Conservation (phyloP, 2,888 invertebrate genomes). For the Chydorus sphaericus region DNA sequence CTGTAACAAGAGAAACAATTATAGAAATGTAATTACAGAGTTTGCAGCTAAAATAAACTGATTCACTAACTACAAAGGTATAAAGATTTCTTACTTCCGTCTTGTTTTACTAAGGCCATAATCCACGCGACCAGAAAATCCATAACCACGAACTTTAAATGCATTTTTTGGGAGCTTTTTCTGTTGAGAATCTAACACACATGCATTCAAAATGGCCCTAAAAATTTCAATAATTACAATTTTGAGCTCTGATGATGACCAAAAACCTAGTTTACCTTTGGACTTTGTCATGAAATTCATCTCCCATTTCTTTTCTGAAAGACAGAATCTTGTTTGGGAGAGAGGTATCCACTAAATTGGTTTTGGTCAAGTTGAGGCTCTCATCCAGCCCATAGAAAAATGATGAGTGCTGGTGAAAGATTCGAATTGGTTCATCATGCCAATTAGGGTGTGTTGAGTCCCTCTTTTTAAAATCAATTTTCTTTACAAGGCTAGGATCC, state of each 20-base stretch:
- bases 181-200: constrained; percentile 53
- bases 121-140: constrained; percentile 54
- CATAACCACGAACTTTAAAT: constrained; percentile 56
- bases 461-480: too few relatives aligned
- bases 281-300: constrained; percentile 21
- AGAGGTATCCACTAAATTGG: constrained; percentile 29
- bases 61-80: not conserved
- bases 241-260: not conserved
- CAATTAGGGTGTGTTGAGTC: constrained; percentile 49
- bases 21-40: too few relatives aligned
- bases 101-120: too few relatives aligned
- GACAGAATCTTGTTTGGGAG: constrained; percentile 24
- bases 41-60: too few relatives aligned
- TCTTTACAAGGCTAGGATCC: too few relatives aligned
- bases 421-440: constrained; percentile 40
- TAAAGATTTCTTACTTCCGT: constrained; percentile 39
- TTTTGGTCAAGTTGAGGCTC: constrained; percentile 67
- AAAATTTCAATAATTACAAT: not conserved
- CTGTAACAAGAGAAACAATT: too few relatives aligned
- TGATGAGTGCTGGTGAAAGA: constrained; percentile 39
- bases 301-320: constrained; percentile 17
- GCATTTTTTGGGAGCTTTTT: constrained; percentile 58
- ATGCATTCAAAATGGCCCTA: constrained; percentile 28
- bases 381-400: constrained; percentile 57
- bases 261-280: constrained; percentile 17